Evolutionary conservation across 2,113 vertebrate genomes (phyloP).

Genomic region (Elaphurus davidianus): DNA sequence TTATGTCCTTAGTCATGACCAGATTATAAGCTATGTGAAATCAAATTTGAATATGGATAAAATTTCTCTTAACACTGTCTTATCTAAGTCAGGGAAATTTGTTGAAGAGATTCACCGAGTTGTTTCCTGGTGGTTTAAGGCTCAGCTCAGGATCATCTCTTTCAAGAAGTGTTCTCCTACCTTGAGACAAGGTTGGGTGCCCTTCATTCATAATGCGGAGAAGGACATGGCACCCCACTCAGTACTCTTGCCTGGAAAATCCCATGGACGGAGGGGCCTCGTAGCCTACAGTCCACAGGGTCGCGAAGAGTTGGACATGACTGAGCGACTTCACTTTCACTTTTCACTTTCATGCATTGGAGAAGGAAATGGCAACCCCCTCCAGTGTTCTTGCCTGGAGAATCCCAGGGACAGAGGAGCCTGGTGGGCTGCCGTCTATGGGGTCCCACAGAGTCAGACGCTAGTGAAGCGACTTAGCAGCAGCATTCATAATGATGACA

Average conservation of each 20-base stretch:
- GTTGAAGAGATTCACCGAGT: not conserved
- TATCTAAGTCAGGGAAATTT: not conserved
- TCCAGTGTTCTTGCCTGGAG: not conserved
- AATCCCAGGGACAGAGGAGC: not conserved
- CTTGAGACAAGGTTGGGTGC: not conserved
- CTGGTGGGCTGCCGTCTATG: not conserved
- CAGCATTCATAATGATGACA: not conserved
- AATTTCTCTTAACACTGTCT: not conserved
- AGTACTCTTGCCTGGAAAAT: not conserved
- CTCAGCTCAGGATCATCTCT: not conserved
- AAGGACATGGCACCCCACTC: not conserved
- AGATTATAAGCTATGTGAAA: not conserved
- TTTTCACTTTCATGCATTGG: not conserved
- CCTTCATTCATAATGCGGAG: accelerated
- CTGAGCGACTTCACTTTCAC: not conserved
- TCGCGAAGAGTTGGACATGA: not conserved
- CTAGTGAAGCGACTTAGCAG: not conserved
- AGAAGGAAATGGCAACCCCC: not conserved
- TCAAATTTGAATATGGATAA: constrained; percentile 18
- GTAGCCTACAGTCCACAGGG: not conserved
- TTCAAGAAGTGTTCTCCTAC: not conserved
- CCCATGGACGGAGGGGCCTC: not conserved
- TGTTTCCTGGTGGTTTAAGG: not conserved
- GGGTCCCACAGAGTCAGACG: not conserved
- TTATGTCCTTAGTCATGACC: constrained; percentile 16